Evolutionary conservation across 2,888 invertebrate genomes (phyloP).

Genomic region (Metellina segmentata): DNA sequence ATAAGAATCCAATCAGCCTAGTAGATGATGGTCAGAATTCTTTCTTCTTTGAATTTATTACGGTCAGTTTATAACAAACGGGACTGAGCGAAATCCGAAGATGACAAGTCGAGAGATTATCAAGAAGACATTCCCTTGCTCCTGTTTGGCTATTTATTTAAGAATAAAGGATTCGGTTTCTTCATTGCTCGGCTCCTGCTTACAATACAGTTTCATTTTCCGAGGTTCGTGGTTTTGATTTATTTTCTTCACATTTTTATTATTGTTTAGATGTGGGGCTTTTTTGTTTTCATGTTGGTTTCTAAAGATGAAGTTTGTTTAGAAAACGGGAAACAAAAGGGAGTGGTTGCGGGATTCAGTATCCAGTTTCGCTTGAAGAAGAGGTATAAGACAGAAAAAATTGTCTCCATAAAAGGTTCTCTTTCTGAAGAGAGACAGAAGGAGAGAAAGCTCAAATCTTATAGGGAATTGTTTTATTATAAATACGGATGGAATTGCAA

Average conservation of each 20-base stretch:
- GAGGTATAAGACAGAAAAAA: not conserved
- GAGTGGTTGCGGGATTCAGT: no score
- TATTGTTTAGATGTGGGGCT: not conserved
- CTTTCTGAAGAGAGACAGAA: not conserved
- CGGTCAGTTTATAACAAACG: conserved; percentile 59
- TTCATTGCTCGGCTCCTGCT: no score
- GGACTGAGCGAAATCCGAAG: not conserved
- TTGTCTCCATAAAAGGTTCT: not conserved
- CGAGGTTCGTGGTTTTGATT: not conserved
- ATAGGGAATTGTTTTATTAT: conserved; percentile 23
- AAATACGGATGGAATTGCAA: conserved; percentile 5
- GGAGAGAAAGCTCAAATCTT: not conserved
- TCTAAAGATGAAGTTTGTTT: not conserved
- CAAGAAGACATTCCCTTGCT: not conserved
- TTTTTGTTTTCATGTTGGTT: not conserved
- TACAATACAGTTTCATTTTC: no score
- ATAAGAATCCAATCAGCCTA: no score
- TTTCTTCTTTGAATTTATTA: conserved; percentile 59
- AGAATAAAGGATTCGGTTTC: no score
- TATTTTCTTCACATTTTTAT: conserved; percentile 20
- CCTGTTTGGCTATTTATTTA: no score
- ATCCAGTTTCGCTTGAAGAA: no score
- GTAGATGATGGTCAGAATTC: not conserved
- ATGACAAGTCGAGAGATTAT: conserved; percentile 55
- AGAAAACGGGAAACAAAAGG: no score